These are phyloP conservation scores for Yasuhikotakia modesta DNA, from an alignment of 2,797 vertebrate genomes.

Conservation along the genomic window DNA sequence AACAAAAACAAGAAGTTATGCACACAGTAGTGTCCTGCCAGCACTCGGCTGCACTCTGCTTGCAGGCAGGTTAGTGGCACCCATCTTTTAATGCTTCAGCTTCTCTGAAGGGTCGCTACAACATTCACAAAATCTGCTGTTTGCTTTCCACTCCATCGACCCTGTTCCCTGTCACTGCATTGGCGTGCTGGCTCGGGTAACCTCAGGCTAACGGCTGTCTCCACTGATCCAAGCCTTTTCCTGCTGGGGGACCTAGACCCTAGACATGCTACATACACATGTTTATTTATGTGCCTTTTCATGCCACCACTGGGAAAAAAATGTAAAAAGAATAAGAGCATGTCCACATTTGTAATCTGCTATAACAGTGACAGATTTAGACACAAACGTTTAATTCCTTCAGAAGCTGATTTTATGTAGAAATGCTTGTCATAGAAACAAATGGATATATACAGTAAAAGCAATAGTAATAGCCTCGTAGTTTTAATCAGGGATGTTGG, in stretches of 20 bases:
- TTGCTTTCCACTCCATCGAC: slow-evolving; percentile 97
- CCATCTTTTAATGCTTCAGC: slow-evolving; percentile 91
- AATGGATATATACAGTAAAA: background rate
- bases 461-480: slow-evolving; percentile 3
- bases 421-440: background rate
- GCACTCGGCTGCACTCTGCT: slow-evolving; percentile 69
- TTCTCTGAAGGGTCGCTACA: slow-evolving; percentile 81
- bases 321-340: background rate
- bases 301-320: slow-evolving; percentile 72
- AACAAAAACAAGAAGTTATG: slow-evolving; percentile 28
- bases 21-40: slow-evolving; percentile 37
- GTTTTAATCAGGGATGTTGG: slow-evolving; percentile 10
- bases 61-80: slow-evolving; percentile 86
- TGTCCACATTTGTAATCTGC: background rate
- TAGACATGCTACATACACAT: slow-evolving; percentile 68
- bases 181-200: slow-evolving; percentile 81
- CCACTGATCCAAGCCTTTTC: slow-evolving; percentile 84
- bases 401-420: background rate
- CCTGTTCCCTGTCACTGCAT: slow-evolving; percentile 86
- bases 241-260: slow-evolving; percentile 77
- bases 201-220: slow-evolving; percentile 89
- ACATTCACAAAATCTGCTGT: slow-evolving; percentile 75
- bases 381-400: background rate
- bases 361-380: slow-evolving; percentile 5
- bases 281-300: slow-evolving; percentile 65